phyloP scores from a whole-genome alignment of 2,797 vertebrate genomes.

The Dendrocincla fuliginosa region DNA sequence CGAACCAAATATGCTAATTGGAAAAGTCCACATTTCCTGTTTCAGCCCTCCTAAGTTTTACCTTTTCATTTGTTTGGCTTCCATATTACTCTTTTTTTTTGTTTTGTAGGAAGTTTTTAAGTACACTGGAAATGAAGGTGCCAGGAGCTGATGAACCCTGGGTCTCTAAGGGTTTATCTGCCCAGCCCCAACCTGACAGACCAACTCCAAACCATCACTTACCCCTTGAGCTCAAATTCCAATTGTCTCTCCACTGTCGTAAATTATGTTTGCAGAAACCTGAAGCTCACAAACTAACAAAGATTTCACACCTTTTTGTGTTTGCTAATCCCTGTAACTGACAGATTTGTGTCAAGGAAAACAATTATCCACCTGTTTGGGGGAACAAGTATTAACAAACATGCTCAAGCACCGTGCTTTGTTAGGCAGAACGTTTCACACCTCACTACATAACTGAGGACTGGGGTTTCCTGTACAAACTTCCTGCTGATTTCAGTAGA shows the following conservation, averaged over 20 bases:
- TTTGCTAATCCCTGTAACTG: background rate
- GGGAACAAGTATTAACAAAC: background rate
- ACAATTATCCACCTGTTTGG: background rate
- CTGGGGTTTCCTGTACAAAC: background rate
- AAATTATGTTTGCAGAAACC: background rate
- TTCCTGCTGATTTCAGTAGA: background rate
- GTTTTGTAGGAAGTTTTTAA: background rate
- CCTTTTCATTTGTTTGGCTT: background rate
- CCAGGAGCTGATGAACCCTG: background rate
- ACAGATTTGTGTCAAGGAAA: background rate
- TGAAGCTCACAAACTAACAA: background rate
- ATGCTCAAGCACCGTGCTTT: background rate
- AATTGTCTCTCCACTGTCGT: background rate
- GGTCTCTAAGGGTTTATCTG: background rate
- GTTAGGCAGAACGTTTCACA: background rate
- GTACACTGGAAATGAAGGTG: background rate
- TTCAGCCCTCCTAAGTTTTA: background rate
- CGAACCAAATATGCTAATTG: background rate
- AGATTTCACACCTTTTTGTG: background rate
- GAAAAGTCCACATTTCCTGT: background rate
- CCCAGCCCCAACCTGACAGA: background rate
- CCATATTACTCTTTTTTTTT: rapidly evolving
- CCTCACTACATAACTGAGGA: background rate
- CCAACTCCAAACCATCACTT: background rate
- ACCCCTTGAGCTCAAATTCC: background rate